Conservation (phyloP, 2,888 invertebrate species). For the Schrankia costaestrigalis region DNA sequence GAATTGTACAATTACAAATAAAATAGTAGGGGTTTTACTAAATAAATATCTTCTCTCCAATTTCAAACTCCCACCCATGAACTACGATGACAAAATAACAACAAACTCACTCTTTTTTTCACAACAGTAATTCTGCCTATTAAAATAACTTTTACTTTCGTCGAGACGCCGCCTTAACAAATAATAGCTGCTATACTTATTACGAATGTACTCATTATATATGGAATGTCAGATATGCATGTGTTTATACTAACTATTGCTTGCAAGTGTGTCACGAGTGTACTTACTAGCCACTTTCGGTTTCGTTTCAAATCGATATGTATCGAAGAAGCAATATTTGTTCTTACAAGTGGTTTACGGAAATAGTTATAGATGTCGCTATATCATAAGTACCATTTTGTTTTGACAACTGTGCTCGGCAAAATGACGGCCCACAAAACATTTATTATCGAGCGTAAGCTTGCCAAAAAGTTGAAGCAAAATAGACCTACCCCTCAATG, state of each 20-base stretch:
- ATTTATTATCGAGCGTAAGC: constrained; percentile 97
- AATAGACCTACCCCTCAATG: constrained; percentile 99
- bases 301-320: constrained; percentile 43
- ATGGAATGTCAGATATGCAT: constrained; percentile 61
- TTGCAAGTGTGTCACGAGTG: constrained; percentile 55
- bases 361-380: too few species aligned
- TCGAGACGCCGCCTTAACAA: constrained; percentile 48
- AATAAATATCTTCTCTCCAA: too few species aligned
- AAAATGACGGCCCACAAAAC: constrained; percentile 95
- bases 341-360: too few species aligned
- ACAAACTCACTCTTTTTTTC: too few species aligned
- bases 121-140: too few species aligned
- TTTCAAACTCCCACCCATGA: too few species aligned
- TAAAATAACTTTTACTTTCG: constrained; percentile 37
- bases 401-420: constrained; percentile 58
- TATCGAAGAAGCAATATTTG: constrained; percentile 30
- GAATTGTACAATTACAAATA: too few species aligned
- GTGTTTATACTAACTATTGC: constrained; percentile 44
- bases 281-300: constrained; percentile 54
- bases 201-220: constrained; percentile 68
- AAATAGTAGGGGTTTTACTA: too few species aligned
- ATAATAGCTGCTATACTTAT: constrained; percentile 53
- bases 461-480: constrained; percentile 98
- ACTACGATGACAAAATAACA: background rate
- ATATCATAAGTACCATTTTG: too few species aligned